Percentiles rank a stretch among this genome's conserved stretches.
These are phyloP conservation scores for Atopsyche davidsoni DNA, from an alignment of 1,140 invertebrate species.

Conservation along the genomic window DNA sequence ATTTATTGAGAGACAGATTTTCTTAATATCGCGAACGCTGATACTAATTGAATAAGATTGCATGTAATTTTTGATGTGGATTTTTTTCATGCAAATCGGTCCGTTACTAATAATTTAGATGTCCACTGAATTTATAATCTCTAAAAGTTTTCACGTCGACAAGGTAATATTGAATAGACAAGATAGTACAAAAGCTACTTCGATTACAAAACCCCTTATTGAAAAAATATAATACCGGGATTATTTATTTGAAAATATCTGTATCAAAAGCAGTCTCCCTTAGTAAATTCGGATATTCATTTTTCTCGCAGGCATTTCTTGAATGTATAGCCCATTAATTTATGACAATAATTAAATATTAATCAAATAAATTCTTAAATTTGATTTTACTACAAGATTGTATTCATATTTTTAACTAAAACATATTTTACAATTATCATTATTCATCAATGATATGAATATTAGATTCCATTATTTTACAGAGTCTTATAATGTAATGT, in stretches of 20 bases:
- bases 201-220: slow-evolving; percentile 21
- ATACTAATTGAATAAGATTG: no score
- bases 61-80: no score
- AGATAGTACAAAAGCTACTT: slow-evolving; percentile 28
- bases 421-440: background rate
- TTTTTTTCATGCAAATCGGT: no score
- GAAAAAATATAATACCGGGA: slow-evolving; percentile 17
- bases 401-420: background rate
- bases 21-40: no score
- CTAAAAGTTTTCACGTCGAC: no score
- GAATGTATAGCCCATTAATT: slow-evolving; percentile 2
- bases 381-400: no score
- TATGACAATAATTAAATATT: no score
- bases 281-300: slow-evolving; percentile 30
- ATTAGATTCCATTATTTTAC: slow-evolving; percentile 7
- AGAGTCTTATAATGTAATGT: slow-evolving; percentile 6
- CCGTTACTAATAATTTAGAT: no score
- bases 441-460: background rate
- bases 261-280: slow-evolving; percentile 31
- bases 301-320: slow-evolving; percentile 24
- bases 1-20: no score
- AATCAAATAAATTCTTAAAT: no score
- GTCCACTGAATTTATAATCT: no score
- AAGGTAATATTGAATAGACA: slow-evolving; percentile 13
- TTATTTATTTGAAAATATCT: slow-evolving; percentile 13